phyloP scores from a whole-genome alignment of 1,140 invertebrate genomes.

The Yoshiicerus persimilis region DNA sequence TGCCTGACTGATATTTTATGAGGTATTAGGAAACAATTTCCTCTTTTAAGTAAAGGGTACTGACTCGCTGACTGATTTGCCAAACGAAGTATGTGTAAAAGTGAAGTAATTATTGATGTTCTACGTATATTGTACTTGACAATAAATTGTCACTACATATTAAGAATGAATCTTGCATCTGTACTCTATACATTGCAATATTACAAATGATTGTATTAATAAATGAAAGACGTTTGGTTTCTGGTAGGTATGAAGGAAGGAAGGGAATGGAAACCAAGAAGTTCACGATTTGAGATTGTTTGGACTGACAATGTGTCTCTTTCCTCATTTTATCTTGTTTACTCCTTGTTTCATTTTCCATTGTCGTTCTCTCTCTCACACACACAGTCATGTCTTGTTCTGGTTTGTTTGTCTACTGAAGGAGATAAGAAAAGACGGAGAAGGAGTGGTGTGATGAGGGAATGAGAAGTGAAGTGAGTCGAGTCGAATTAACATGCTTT shows the following conservation, averaged over 20 bases:
- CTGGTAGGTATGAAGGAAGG: neutral
- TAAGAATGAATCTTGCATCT: too few relatives aligned
- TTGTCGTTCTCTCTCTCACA: too few relatives aligned
- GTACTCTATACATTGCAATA: neutral
- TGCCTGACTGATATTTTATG: too few relatives aligned
- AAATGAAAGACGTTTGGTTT: neutral
- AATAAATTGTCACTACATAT: too few relatives aligned
- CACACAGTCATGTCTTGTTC: neutral
- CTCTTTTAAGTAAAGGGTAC: too few relatives aligned
- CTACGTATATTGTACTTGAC: too few relatives aligned
- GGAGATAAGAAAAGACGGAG: neutral
- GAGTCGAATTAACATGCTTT: neutral
- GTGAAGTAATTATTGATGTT: too few relatives aligned
- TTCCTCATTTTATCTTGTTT: neutral
- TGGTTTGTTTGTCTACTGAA: neutral
- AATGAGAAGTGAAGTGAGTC: neutral
- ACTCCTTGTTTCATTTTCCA: neutral
- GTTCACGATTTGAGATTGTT: neutral
- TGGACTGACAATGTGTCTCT: neutral
- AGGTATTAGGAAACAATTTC: too few relatives aligned
- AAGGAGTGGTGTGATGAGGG: neutral
- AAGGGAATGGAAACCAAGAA: neutral
- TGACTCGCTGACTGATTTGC: too few relatives aligned
- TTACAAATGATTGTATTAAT: neutral
- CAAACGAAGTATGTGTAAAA: too few relatives aligned